Percentiles rank a stretch among this genome's conserved stretches.
Conservation (phyloP, 2,113 vertebrate genomes). For the Notothenia rossii region DNA sequence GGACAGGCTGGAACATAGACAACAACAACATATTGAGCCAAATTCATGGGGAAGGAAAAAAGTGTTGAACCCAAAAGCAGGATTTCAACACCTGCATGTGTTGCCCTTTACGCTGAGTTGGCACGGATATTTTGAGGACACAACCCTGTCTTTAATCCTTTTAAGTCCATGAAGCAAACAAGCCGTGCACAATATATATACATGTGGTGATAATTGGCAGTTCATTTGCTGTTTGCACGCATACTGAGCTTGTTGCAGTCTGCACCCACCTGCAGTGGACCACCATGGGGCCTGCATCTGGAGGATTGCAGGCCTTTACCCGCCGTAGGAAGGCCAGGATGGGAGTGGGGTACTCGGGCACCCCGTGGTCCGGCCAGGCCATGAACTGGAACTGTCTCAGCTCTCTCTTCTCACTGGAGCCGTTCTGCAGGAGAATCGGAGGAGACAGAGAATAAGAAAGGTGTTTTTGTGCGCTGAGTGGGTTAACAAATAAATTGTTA, state of each 20-base stretch:
- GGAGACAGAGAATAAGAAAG: neutral
- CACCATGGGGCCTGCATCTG: slow-evolving; percentile 94
- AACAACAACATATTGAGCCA: neutral
- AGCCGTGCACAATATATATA: slow-evolving; percentile 1
- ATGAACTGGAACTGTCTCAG: slow-evolving; percentile 97
- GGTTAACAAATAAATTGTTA: slow-evolving; percentile 6
- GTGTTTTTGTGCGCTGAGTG: neutral
- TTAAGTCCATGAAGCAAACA: neutral
- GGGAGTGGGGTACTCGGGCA: slow-evolving; percentile 95
- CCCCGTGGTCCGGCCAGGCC: slow-evolving; percentile 97
- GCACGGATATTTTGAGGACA: neutral
- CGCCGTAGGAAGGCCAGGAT: slow-evolving; percentile 94
- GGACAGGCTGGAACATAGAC: neutral
- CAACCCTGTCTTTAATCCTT: neutral
- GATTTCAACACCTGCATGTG: neutral
- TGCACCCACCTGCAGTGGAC: slow-evolving; percentile 95
- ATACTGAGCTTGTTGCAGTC: neutral
- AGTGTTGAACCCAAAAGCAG: neutral
- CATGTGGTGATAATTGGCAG: neutral
- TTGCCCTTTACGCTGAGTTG: neutral
- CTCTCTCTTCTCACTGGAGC: slow-evolving; percentile 95
- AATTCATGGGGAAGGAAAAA: slow-evolving; percentile 1
- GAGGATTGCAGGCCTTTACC: slow-evolving; percentile 94
- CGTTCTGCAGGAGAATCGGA: slow-evolving; percentile 84
- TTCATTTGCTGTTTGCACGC: neutral